These are phyloP conservation scores for Chydorus sphaericus DNA, from an alignment of 2,888 invertebrate species.

Conservation along the genomic window DNA sequence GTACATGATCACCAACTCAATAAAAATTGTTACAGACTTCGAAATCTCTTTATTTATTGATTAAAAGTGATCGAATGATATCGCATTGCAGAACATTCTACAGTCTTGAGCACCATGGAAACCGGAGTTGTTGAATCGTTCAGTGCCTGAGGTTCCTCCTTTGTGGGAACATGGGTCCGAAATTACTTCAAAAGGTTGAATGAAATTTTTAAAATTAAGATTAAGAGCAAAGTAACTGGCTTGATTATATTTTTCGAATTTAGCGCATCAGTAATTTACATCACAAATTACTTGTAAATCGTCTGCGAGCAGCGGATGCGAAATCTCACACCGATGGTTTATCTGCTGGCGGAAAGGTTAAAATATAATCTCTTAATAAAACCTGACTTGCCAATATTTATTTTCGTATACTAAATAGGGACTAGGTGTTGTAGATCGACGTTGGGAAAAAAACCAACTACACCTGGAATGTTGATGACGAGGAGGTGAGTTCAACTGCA, in stretches of 20 bases:
- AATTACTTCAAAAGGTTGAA: constrained; percentile 5
- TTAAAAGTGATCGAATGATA: neutral
- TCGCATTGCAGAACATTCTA: neutral
- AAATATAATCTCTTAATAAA: too few relatives aligned
- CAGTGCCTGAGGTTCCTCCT: neutral
- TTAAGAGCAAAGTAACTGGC: neutral
- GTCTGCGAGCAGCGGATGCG: neutral
- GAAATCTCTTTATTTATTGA: too few relatives aligned
- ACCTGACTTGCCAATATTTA: too few relatives aligned
- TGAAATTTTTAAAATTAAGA: neutral
- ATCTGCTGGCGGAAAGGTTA: neutral
- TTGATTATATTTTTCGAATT: neutral
- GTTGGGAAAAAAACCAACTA: constrained; percentile 3
- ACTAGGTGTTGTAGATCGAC: constrained; percentile 1
- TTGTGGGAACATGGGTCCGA: constrained; percentile 1
- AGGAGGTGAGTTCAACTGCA: neutral
- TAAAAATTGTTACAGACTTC: too few relatives aligned
- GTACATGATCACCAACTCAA: too few relatives aligned
- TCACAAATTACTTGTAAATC: neutral
- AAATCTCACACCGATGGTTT: neutral
- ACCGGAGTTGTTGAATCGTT: constrained; percentile 8
- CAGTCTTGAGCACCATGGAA: neutral
- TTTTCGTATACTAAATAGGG: too few relatives aligned
- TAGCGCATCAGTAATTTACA: constrained; percentile 13
- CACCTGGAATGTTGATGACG: constrained; percentile 13